Evolutionary conservation across 2,888 invertebrate genomes (phyloP).

Genomic region (Rotaria socialis): DNA sequence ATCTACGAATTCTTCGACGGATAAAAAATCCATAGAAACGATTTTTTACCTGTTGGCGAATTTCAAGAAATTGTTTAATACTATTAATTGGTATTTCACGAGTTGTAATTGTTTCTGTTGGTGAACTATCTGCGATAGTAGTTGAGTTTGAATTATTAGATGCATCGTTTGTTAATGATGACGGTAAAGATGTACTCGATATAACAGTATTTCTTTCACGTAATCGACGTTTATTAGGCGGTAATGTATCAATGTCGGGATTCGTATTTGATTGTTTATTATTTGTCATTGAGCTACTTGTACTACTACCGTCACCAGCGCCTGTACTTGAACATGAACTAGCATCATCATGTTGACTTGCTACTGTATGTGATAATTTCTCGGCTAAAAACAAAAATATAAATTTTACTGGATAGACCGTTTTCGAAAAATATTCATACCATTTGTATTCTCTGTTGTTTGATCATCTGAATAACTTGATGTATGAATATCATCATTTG

Average conservation of each 20-base stretch:
- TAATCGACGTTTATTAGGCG: slow-evolving; percentile 39
- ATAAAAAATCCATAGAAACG: too few species aligned
- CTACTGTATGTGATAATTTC: neutral
- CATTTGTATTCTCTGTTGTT: neutral
- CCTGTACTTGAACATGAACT: slow-evolving; percentile 1
- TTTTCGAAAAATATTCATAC: neutral
- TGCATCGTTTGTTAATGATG: neutral
- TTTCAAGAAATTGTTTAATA: slow-evolving; percentile 35
- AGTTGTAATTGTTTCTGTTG: neutral
- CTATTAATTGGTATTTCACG: slow-evolving; percentile 5
- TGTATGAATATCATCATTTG: neutral
- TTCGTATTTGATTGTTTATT: neutral
- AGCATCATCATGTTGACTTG: neutral
- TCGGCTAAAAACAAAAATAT: neutral
- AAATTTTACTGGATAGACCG: too few species aligned
- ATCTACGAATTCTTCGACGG: too few species aligned
- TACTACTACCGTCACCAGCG: neutral
- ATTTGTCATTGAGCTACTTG: slow-evolving; percentile 6
- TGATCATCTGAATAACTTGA: slow-evolving; percentile 14
- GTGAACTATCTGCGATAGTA: neutral
- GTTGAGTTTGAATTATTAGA: neutral
- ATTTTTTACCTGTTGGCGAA: neutral
- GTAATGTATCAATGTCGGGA: slow-evolving; percentile 30
- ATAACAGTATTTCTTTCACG: slow-evolving; percentile 39
- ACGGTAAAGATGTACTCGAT: neutral